phyloP scores from a whole-genome alignment of 2,113 vertebrate genomes.

The Leptodactylus fuscus region DNA sequence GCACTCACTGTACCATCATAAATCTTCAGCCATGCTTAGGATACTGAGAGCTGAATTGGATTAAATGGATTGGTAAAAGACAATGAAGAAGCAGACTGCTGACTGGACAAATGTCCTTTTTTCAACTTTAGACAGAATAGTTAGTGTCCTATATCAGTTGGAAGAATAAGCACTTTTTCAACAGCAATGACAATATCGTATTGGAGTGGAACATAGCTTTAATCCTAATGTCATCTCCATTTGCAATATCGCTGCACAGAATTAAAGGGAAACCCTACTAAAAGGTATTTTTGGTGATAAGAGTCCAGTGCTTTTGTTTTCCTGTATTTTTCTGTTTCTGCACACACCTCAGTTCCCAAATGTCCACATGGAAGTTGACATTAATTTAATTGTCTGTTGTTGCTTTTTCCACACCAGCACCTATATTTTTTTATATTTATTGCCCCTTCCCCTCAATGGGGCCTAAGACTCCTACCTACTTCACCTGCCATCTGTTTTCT shows the following conservation, averaged over 20 bases:
- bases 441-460: background rate
- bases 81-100: conserved; percentile 57
- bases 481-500: background rate
- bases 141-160: conserved; percentile 59
- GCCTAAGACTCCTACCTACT: too few species aligned
- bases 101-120: conserved; percentile 54
- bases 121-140: conserved; percentile 49
- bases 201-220: background rate
- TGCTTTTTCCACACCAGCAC: background rate
- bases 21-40: conserved; percentile 40
- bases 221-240: conserved; percentile 26
- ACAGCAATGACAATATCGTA: conserved; percentile 1
- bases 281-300: background rate
- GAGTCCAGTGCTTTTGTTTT: background rate
- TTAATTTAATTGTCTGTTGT: background rate
- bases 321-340: too few species aligned
- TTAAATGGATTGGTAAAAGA: conserved; percentile 56
- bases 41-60: conserved; percentile 48
- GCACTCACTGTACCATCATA: conserved; percentile 42
- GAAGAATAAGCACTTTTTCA: conserved; percentile 51
- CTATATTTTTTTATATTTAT: background rate
- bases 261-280: background rate
- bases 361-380: background rate
- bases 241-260: background rate
- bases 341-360: background rate